Evolutionary conservation across 2,113 vertebrate genomes (phyloP).

Genomic region (Oreotrochilus melanogaster): DNA sequence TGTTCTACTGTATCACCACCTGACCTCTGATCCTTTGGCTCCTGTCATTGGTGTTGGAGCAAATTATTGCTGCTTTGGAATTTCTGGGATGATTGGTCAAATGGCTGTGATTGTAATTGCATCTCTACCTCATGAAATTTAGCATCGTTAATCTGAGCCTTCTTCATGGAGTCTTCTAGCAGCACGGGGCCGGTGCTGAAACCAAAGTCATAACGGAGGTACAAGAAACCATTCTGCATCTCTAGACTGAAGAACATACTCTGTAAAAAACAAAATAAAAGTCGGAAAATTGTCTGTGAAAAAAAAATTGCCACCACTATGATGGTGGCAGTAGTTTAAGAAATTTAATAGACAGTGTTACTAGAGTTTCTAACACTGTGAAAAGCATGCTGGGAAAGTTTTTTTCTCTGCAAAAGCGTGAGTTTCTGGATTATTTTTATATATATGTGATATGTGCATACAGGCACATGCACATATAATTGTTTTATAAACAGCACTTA

Average conservation of each 20-base stretch:
- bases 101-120: background rate
- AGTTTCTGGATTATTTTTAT: background rate
- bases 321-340: background rate
- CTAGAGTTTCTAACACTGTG: background rate
- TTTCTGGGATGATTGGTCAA: background rate
- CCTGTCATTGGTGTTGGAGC: background rate
- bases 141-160: slow-evolving; percentile 93
- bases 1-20: background rate
- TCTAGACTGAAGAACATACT: slow-evolving; percentile 92
- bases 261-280: slow-evolving; percentile 74
- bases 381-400: background rate
- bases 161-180: slow-evolving; percentile 86
- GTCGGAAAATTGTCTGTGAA: background rate
- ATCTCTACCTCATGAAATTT: slow-evolving; percentile 92
- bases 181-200: slow-evolving; percentile 86
- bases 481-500: background rate
- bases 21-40: background rate
- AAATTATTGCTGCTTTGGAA: background rate
- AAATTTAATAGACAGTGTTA: background rate
- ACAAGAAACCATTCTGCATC: slow-evolving; percentile 88
- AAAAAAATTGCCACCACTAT: too few species aligned
- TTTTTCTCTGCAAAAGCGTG: background rate
- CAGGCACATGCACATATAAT: background rate
- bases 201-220: slow-evolving; percentile 92
- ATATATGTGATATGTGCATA: background rate